phyloP scores from a whole-genome alignment of 1,140 invertebrate species.

The Drosophila ficusphila region DNA sequence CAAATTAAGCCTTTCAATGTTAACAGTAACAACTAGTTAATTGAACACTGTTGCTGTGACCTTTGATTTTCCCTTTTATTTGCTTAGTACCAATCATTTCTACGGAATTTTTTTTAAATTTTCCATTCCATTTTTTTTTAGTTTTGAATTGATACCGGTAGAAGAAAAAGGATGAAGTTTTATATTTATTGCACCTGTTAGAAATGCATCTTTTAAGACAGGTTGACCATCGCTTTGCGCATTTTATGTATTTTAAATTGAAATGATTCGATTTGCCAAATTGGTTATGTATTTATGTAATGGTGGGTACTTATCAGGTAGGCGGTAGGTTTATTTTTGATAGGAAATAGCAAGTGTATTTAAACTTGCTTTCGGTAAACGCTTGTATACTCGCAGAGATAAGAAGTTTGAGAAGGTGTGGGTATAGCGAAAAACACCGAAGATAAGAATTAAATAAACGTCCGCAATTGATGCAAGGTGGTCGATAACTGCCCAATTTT shows the following conservation, averaged over 20 bases:
- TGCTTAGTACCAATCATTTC: too few species aligned
- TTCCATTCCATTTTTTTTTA: too few species aligned
- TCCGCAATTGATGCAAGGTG: background rate
- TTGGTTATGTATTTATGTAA: slow-evolving; percentile 1
- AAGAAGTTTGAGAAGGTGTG: background rate
- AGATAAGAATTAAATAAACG: background rate
- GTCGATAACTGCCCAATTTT: background rate
- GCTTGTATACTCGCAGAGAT: background rate
- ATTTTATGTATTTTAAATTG: background rate
- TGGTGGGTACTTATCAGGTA: background rate
- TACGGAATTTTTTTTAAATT: too few species aligned
- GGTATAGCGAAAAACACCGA: background rate
- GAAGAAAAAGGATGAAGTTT: too few species aligned
- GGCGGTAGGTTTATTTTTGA: background rate
- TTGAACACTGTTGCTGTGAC: too few species aligned
- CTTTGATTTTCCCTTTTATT: too few species aligned
- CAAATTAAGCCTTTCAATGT: too few species aligned
- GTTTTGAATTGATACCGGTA: too few species aligned
- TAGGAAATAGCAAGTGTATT: slow-evolving; percentile 1
- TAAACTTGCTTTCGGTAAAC: slow-evolving; percentile 1
- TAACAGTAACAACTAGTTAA: too few species aligned
- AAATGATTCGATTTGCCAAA: background rate
- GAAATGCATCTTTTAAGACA: background rate
- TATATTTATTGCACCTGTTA: too few species aligned
- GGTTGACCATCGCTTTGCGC: background rate